Evolutionary conservation across 2,888 invertebrate genomes (phyloP).

Genomic region (Prosapia bicincta): DNA sequence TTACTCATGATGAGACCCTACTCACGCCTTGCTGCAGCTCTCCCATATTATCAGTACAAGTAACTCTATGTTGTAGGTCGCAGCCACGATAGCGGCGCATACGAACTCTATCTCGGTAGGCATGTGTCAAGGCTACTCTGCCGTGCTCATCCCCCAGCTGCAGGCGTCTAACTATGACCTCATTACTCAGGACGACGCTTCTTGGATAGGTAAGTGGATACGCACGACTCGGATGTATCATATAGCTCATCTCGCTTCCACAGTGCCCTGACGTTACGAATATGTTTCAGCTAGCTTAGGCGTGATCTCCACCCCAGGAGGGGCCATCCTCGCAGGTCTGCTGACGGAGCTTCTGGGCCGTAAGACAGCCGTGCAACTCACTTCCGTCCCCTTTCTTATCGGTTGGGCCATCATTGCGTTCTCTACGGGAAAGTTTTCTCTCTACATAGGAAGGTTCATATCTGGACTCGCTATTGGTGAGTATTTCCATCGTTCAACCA

Average conservation of each 20-base stretch:
- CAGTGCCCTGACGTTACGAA: no score
- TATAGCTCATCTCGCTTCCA: not conserved
- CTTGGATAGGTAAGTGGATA: conserved; percentile 64
- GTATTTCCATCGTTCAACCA: no score
- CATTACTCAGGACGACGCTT: conserved; percentile 52
- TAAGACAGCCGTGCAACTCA: conserved; percentile 60
- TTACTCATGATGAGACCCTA: no score
- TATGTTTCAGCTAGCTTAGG: conserved; percentile 59
- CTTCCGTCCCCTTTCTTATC: conserved; percentile 62
- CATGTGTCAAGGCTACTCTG: conserved; percentile 71
- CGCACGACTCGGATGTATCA: not conserved
- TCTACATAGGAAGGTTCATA: conserved; percentile 64
- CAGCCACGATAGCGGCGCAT: conserved; percentile 60
- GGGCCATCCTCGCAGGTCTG: conserved; percentile 64
- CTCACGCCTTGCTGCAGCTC: no score
- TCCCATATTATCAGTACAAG: no score
- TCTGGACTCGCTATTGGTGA: conserved; percentile 46
- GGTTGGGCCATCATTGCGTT: conserved; percentile 69
- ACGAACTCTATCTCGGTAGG: conserved; percentile 75
- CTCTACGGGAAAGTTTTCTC: conserved; percentile 57
- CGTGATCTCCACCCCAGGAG: conserved; percentile 67
- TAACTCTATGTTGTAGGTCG: conserved; percentile 5
- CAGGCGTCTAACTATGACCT: conserved; percentile 49
- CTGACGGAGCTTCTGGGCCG: conserved; percentile 65
- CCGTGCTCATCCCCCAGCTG: conserved; percentile 68